Evolutionary conservation across 2,113 vertebrate genomes (phyloP).

Genomic region (Saguinus midas): DNA sequence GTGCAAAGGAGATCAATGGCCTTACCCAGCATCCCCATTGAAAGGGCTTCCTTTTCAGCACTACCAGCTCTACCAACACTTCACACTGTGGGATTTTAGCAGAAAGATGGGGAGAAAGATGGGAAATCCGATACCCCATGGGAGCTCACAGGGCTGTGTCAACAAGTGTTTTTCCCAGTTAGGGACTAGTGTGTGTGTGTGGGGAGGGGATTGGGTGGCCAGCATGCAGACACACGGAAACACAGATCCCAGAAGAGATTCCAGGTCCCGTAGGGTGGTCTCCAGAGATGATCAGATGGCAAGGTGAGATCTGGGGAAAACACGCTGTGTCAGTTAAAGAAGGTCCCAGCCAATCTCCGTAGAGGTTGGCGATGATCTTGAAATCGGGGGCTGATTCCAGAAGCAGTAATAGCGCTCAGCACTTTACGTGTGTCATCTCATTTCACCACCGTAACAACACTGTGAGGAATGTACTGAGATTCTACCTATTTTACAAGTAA

Average conservation of each 20-base stretch:
- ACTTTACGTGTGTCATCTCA: neutral
- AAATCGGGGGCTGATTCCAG: neutral
- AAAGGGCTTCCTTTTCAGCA: neutral
- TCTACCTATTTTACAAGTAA: neutral
- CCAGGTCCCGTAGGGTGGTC: neutral
- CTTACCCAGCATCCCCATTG: no score
- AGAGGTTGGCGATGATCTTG: neutral
- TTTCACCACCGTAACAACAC: neutral
- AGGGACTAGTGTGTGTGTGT: no score
- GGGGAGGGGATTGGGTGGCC: fast-evolving
- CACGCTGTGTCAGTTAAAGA: neutral
- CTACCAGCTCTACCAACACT: neutral
- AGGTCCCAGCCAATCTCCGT: neutral
- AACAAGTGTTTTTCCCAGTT: neutral
- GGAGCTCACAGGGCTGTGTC: neutral
- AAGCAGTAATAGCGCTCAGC: neutral
- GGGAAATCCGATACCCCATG: neutral
- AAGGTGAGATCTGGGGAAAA: neutral
- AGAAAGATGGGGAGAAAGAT: neutral
- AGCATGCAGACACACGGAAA: neutral
- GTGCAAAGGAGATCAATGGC: no score
- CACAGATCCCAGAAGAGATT: neutral
- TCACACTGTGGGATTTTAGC: neutral
- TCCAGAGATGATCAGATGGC: neutral
- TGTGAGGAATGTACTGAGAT: neutral